phyloP scores from a whole-genome alignment of 2,113 vertebrate species.

The Tetrao urogallus region DNA sequence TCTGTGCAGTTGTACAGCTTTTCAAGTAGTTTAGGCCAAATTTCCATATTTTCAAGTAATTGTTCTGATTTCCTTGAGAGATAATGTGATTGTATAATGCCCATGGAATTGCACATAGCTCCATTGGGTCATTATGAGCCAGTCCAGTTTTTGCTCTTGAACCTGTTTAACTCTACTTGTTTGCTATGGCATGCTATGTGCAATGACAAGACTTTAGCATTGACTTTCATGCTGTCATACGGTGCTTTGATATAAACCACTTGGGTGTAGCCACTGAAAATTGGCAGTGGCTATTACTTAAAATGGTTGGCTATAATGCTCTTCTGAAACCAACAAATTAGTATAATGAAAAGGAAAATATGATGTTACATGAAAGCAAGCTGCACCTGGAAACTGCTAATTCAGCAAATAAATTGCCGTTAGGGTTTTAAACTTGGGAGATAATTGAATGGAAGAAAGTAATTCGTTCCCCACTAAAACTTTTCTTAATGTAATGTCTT shows the following conservation, averaged over 20 bases:
- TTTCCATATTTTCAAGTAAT: not conserved
- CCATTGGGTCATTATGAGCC: not conserved
- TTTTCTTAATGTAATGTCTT: not conserved
- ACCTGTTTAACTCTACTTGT: not conserved
- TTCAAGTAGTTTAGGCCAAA: not conserved
- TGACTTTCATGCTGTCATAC: not conserved
- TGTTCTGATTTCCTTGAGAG: not conserved
- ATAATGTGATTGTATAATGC: accelerated
- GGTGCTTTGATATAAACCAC: not conserved
- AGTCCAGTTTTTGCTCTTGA: not conserved
- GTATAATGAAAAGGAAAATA: not conserved
- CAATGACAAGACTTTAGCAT: not conserved
- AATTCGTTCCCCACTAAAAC: not conserved
- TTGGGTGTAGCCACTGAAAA: not conserved
- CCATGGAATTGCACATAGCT: accelerated
- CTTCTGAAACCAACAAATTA: not conserved
- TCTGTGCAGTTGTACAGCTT: not conserved
- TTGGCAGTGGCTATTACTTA: not conserved
- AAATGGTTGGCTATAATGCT: not conserved
- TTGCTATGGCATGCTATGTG: not conserved
- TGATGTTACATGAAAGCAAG: not conserved
- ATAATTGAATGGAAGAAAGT: not conserved
- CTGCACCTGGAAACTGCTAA: not conserved
- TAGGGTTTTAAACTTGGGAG: not conserved
- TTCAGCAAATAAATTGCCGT: not conserved